These are phyloP conservation scores for Tridacna crocea DNA, from an alignment of 2,888 invertebrate genomes.

Conservation along the genomic window DNA sequence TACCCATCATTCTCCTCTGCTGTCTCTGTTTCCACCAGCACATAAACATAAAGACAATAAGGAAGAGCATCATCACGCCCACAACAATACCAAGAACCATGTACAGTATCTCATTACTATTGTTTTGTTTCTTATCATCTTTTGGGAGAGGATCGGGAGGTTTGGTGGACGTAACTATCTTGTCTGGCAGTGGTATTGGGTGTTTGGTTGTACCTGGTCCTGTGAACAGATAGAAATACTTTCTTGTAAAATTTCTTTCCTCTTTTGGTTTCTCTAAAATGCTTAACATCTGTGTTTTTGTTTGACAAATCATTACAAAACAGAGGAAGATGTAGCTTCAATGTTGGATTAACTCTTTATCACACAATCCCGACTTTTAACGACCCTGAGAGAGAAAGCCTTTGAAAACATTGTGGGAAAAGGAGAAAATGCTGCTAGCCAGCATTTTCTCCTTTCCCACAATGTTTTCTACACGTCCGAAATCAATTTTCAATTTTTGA, in stretches of 20 bases:
- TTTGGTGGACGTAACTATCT: constrained; percentile 3
- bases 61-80: constrained; percentile 80
- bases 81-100: constrained; percentile 82
- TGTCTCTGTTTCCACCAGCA: constrained; percentile 83
- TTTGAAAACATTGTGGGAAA: neutral
- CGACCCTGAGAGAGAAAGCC: neutral
- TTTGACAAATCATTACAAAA: no score
- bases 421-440: neutral
- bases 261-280: no score
- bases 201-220: constrained; percentile 22
- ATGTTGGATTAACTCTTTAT: neutral
- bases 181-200: neutral
- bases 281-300: no score
- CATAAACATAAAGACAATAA: constrained; percentile 82
- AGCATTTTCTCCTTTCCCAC: neutral
- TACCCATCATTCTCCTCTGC: constrained; percentile 78
- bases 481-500: no score
- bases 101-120: constrained; percentile 80
- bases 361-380: neutral
- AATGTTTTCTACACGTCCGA: no score
- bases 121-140: constrained; percentile 52
- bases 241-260: no score
- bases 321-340: no score
- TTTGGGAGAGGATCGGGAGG: neutral
- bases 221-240: neutral